Evolutionary conservation across 2,797 vertebrate species (phyloP), one percentile per base, ranked within the genome.

Genomic region (Lateolabrax maculatus): DNA sequence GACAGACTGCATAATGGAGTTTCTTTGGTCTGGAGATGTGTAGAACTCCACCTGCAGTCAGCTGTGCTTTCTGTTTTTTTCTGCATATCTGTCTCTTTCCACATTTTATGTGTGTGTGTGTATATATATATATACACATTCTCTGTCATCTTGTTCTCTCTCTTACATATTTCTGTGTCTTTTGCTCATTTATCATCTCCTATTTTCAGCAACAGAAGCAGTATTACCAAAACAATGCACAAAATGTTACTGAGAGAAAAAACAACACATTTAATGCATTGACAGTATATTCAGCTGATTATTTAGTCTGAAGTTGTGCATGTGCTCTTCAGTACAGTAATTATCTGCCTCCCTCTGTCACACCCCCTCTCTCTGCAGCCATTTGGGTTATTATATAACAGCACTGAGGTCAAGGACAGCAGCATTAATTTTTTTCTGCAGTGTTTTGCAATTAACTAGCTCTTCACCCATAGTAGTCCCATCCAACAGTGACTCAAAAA

Each of bases 341-440:
- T 78, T 48, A 73, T 3, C 27, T 48, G 51, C 60, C 52, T 70
- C 48, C 53, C 31, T 31, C 25, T 15, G n/a, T 69, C 63, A 52
- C 23, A 5, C 44, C 34, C 11, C 10, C 58, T 49, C 41, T 43
- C 48, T 46, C 60, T 78, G 77, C 71, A 70, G 58, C 44, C 21
- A 29, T 63, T 70, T 46, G 43, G 37, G 19, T 48, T 39, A 48
- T 79, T 71, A 67, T n/a, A 9, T 67, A 81, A 84, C 71, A 15
- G 29, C 64, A 3, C 71, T 0, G 39, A 72, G 80, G 74, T 79
- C 67, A 66, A 78, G 27, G 44, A 68, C 55, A 8, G 37, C 21
- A 11, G 7, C 51, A 4, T 55, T 23, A 0, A 2, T 27, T 43
- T 58, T 58, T 64, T 41, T 8, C 41, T 9, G 19, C 1, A 3